A percentile compares a stretch with the other conserved stretches of the same genome.
Conservation (phyloP, 2,797 vertebrate genomes). For the Mycteria americana region DNA sequence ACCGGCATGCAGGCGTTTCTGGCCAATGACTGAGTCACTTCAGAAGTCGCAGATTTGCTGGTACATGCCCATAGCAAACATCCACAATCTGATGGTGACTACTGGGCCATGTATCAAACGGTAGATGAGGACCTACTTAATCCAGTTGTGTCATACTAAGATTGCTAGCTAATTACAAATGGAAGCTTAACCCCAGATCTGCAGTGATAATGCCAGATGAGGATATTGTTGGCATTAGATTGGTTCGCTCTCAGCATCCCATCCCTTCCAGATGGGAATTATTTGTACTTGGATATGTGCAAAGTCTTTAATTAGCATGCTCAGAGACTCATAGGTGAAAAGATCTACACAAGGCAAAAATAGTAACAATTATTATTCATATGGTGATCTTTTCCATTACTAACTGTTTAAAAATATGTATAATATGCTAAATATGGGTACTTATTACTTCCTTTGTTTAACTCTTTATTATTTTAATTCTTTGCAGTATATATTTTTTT, state of each 20-base stretch:
- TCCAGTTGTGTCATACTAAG: not conserved
- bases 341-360: not conserved
- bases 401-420: not conserved
- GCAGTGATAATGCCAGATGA: not conserved
- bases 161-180: constrained; percentile 2
- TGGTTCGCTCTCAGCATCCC: not conserved
- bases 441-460: not conserved
- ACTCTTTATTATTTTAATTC: not conserved
- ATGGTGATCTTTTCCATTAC: not conserved
- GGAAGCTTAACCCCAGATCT: not conserved
- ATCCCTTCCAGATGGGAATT: constrained; percentile 34
- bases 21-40: not conserved
- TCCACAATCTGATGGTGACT: not conserved
- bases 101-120: not conserved
- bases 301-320: not conserved
- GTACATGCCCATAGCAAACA: not conserved
- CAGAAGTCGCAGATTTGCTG: not conserved
- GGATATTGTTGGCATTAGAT: not conserved
- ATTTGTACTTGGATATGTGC: not conserved
- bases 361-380: constrained; percentile 28
- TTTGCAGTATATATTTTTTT: not conserved
- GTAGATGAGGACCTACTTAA: not conserved
- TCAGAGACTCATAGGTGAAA: constrained; percentile 10
- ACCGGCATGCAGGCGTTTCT: not conserved
- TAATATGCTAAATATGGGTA: not conserved